Evolutionary conservation across 2,797 vertebrate species (phyloP), one percentile per base, ranked within the genome.

Genomic region (Leptodactylus fallax): DNA sequence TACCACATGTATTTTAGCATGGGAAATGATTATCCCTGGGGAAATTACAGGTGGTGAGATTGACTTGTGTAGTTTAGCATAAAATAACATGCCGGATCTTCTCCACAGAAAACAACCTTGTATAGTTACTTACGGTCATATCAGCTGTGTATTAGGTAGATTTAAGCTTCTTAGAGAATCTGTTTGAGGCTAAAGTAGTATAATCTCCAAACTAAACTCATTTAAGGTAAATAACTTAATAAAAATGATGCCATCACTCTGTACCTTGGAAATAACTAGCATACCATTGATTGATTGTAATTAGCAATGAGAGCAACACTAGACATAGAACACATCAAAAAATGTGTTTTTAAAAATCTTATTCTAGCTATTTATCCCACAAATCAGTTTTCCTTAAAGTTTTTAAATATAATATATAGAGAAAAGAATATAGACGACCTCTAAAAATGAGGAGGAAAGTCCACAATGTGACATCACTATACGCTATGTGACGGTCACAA

Each of bases 11-110:
- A 56, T 71, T 56, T 45, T 16, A 12, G 36, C 36, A 84, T 36
- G 21, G 65, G 49, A 23, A 69, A 74, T 67, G 36, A 14, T 36
- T n/a, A 25, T 79, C 84, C 76, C 74, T 53, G 21, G 76, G 84
- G 76, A 79, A 85, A 78, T 85, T 49, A 67, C 84, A 79, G 76
- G 76, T 85, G 84, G 19, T 3, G 16, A 53, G 49, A 84, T 16
- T 45, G 69, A 85, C n/a, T 85, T 61, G 55, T 63, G 11, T 17
- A 77, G 63, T 77, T 61, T 77, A 78, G 45, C 83, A 85, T 85
- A 74, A 61, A 49, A 85, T 77, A 85, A 85, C 65, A 67, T 58
- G 56, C 36, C 36, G 36, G 36, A 4, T 47, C 45, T 53, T 76
- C 67, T 36, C 71, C 23, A 23, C 58, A 63, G 58, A 77, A 85